Evolutionary conservation across 2,113 vertebrate genomes (phyloP).

Genomic region (Malurus melanocephalus): DNA sequence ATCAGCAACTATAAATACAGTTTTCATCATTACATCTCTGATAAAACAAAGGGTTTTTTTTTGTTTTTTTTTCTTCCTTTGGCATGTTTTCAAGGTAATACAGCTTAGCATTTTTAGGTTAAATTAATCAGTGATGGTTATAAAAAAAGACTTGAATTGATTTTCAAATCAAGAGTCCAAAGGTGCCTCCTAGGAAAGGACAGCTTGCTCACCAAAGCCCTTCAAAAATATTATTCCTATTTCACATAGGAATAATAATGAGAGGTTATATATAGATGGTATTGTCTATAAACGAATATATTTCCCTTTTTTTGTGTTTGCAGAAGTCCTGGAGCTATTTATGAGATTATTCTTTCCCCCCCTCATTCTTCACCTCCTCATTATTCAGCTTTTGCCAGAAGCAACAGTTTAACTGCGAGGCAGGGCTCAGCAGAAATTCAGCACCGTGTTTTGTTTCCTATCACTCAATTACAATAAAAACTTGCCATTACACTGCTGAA

Average conservation of each 20-base stretch:
- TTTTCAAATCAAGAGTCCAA: not conserved
- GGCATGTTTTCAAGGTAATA: not conserved
- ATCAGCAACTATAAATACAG: not conserved
- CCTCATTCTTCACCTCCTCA: not conserved
- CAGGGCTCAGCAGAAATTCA: not conserved
- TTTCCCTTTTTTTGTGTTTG: not conserved
- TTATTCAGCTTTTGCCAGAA: not conserved
- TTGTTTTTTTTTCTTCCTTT: not conserved
- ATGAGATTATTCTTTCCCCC: not conserved
- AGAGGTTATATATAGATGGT: not conserved
- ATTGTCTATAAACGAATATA: not conserved
- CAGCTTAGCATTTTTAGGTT: not conserved
- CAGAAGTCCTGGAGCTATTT: not conserved
- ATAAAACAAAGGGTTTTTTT: not conserved
- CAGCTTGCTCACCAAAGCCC: not conserved
- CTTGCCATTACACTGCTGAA: not conserved
- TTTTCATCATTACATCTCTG: not conserved
- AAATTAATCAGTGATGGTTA: not conserved
- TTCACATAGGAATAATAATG: not conserved
- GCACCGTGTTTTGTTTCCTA: not conserved
- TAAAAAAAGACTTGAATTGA: not conserved
- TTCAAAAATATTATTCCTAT: not conserved
- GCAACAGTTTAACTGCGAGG: not conserved
- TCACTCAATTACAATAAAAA: not conserved
- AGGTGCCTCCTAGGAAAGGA: not conserved